These are phyloP conservation scores for Bellardia bayeri DNA, from an alignment of 2,888 invertebrate species.

Conservation along the genomic window DNA sequence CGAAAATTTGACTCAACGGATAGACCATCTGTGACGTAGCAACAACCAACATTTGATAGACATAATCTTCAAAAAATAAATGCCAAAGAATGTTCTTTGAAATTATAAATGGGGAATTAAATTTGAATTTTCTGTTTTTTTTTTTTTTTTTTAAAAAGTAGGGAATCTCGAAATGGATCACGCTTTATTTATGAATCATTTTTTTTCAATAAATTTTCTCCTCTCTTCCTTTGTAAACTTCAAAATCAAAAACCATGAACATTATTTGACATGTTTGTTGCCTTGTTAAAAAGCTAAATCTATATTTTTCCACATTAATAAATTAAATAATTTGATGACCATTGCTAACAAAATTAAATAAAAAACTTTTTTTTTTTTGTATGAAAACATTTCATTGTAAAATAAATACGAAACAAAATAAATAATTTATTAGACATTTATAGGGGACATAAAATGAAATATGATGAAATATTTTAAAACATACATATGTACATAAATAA, in stretches of 20 bases:
- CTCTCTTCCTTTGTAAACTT: background rate
- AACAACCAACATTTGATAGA: too few relatives aligned
- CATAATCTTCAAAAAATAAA: too few relatives aligned
- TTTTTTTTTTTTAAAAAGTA: too few relatives aligned
- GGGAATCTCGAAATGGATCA: too few relatives aligned
- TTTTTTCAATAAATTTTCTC: too few relatives aligned
- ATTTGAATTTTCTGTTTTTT: too few relatives aligned
- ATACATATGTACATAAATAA: constrained; percentile 20
- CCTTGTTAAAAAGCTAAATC: background rate
- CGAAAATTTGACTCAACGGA: too few relatives aligned
- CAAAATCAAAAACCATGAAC: background rate
- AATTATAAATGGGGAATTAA: too few relatives aligned
- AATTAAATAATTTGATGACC: constrained; percentile 9
- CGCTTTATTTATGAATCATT: too few relatives aligned
- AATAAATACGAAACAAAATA: constrained; percentile 13
- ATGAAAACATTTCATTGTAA: background rate
- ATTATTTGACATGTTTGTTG: constrained; percentile 13
- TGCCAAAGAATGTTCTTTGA: too few relatives aligned
- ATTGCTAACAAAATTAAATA: background rate
- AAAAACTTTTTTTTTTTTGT: background rate
- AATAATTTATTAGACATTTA: constrained; percentile 31
- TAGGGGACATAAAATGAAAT: background rate
- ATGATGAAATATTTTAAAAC: background rate
- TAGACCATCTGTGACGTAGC: too few relatives aligned
- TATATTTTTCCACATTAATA: constrained; percentile 6